These are phyloP conservation scores for Procavia capensis DNA, from an alignment of 2,113 vertebrate species.

Conservation along the genomic window DNA sequence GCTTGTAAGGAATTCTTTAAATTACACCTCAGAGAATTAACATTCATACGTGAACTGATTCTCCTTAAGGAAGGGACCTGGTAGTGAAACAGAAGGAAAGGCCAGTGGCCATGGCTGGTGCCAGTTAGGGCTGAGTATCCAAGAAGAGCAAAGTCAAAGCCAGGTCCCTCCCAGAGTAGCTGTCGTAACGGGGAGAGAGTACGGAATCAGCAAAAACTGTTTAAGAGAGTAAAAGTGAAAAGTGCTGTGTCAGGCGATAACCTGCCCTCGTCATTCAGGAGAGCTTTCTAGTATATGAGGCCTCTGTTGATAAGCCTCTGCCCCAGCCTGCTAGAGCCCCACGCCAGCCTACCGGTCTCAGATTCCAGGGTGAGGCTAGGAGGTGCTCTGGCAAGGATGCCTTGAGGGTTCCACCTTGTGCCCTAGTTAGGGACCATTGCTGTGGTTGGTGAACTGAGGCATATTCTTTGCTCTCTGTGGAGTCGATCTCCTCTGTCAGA, in stretches of 20 bases:
- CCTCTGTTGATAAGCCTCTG: background rate
- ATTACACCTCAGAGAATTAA: background rate
- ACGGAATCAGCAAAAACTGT: too few species aligned
- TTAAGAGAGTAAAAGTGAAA: background rate
- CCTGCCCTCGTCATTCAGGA: background rate
- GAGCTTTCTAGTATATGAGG: background rate
- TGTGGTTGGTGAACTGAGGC: rapidly evolving
- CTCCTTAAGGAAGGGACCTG: background rate
- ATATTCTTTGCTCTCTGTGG: background rate
- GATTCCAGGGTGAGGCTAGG: background rate
- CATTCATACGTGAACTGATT: background rate
- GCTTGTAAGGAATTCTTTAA: rapidly evolving
- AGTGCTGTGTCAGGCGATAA: background rate
- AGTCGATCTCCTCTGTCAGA: background rate
- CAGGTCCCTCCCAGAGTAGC: background rate
- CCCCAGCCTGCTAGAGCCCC: background rate
- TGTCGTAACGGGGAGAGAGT: too few species aligned
- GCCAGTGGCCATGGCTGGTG: background rate
- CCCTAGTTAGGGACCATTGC: background rate
- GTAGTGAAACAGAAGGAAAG: background rate
- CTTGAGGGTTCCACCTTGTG: background rate
- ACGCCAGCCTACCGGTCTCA: background rate
- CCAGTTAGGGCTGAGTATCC: background rate
- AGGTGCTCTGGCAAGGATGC: background rate
- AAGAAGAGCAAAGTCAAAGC: background rate